Conservation (phyloP, 2,888 invertebrate genomes). For the Cheilosia scutellata region DNA sequence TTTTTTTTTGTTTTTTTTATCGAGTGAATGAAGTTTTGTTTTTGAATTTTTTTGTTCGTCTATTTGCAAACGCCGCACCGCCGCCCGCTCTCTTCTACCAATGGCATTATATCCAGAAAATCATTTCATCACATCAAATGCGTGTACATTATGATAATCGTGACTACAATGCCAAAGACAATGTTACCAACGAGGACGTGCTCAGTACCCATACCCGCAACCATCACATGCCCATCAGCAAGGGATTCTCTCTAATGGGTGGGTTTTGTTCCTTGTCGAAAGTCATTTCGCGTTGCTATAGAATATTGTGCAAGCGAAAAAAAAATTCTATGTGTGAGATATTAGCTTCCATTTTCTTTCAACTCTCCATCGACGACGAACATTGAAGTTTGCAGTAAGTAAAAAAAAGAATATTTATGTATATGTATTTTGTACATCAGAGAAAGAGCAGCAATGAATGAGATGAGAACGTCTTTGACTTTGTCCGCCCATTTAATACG, state of each 20-base stretch:
- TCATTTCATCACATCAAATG: slow-evolving; percentile 69
- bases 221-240: not conserved
- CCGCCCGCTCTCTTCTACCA: not conserved
- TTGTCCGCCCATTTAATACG: slow-evolving; percentile 40
- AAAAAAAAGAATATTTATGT: not conserved
- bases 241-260: slow-evolving; percentile 15
- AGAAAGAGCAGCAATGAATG: slow-evolving; percentile 12
- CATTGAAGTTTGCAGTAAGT: slow-evolving; percentile 29
- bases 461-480: slow-evolving; percentile 30
- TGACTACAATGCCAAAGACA: slow-evolving; percentile 58
- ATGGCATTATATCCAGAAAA: slow-evolving; percentile 57
- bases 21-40: slow-evolving; percentile 33
- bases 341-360: slow-evolving; percentile 46
- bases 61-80: not conserved
- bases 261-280: slow-evolving; percentile 17
- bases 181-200: slow-evolving; percentile 32
- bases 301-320: not conserved
- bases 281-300: slow-evolving; percentile 11
- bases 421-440: not conserved
- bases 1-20: not conserved
- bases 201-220: not conserved
- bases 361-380: slow-evolving; percentile 16
- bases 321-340: slow-evolving; percentile 46
- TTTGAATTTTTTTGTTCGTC: not conserved
- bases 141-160: slow-evolving; percentile 68